Evolutionary conservation across 2,113 vertebrate genomes (phyloP), one percentile per base, ranked within the genome.

Genomic region (Sinosuthora webbiana): DNA sequence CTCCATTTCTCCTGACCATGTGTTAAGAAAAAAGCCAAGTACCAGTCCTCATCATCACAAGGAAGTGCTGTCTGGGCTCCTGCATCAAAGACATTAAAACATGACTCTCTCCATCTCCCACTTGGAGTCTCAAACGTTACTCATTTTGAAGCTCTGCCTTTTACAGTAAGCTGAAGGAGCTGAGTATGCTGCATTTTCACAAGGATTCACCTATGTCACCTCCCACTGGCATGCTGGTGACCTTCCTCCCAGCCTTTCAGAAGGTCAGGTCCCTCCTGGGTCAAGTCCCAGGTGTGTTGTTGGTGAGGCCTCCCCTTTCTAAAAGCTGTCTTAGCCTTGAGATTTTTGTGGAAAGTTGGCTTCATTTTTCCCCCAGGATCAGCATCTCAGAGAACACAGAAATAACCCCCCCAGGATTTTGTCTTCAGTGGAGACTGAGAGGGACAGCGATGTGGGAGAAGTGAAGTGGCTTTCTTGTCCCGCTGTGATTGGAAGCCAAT

Each of bases 371-470:
- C 25, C 11, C 8, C 30, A 50, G 27, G 11, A 80, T 59, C 30
- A 81, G 69, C 60, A 84, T 50, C 69, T 75, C 77, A 52, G 21
- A 68, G 42, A 75, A 83, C 91, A 64, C 11, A 87, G 68, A 87
- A 89, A 63, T 84, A 57, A 52, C 2, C 0, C 7, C 19, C 10
- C 15, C 27, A 45, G 42, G 24, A 11, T 79, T 92, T 86, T 2
- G 1, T 67, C 57, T 64, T 92, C 39, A 56, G 63, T 0, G 3
- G n/a, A 84, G 39, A 57, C 14, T 27, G 53, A 74, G 21, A 1
- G 20, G n/a, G 42, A 55, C 57, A 42, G 35, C 0, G 0, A 19
- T 1, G 2, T 18, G 30, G 37, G 28, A 39, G 64, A 64, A 68
- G 7, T 11, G 10, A 82, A 75, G 25, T 33, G 49, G 18, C 14